These are phyloP conservation scores for Zeuzera pyrina DNA, from an alignment of 2,888 invertebrate species.

Conservation along the genomic window DNA sequence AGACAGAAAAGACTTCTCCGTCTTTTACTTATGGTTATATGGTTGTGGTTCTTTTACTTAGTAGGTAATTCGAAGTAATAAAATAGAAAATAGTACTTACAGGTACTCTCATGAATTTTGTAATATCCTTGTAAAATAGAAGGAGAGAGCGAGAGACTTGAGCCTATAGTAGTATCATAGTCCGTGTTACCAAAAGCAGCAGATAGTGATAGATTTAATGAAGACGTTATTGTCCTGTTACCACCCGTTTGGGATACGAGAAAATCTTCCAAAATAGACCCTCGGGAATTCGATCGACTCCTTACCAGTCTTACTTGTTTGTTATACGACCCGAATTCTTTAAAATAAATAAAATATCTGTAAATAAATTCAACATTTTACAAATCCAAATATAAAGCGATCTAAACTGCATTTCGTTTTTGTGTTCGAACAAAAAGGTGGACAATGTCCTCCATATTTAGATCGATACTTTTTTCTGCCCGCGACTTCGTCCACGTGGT, in stretches of 20 bases:
- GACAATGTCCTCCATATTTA: no score
- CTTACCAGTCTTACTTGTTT: slow-evolving; percentile 58
- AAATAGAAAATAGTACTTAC: slow-evolving; percentile 32
- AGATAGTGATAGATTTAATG: slow-evolving; percentile 38
- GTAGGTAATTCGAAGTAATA: no score
- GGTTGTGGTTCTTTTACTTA: no score
- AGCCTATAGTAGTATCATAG: slow-evolving; percentile 25
- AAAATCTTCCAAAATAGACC: slow-evolving; percentile 59
- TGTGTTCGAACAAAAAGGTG: no score
- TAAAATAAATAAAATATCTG: slow-evolving; percentile 71
- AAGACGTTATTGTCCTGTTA: slow-evolving; percentile 29
- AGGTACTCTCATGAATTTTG: slow-evolving; percentile 50
- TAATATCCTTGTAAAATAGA: slow-evolving; percentile 34
- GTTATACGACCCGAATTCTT: slow-evolving; percentile 68
- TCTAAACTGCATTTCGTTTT: no score
- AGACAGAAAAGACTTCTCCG: no score
- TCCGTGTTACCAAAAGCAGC: slow-evolving; percentile 38
- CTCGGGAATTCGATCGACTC: slow-evolving; percentile 60
- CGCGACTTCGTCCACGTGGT: no score
- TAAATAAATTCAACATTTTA: no score
- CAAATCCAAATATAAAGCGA: no score
- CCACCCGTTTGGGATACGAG: slow-evolving; percentile 29
- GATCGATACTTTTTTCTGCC: no score
- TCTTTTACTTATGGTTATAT: no score
- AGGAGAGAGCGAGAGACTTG: slow-evolving; percentile 27